A percentile compares a stretch with the other conserved stretches of the same genome.
Conservation (phyloP, 2,888 invertebrate species). For the Galeopsomyia nigrocyanea region DNA sequence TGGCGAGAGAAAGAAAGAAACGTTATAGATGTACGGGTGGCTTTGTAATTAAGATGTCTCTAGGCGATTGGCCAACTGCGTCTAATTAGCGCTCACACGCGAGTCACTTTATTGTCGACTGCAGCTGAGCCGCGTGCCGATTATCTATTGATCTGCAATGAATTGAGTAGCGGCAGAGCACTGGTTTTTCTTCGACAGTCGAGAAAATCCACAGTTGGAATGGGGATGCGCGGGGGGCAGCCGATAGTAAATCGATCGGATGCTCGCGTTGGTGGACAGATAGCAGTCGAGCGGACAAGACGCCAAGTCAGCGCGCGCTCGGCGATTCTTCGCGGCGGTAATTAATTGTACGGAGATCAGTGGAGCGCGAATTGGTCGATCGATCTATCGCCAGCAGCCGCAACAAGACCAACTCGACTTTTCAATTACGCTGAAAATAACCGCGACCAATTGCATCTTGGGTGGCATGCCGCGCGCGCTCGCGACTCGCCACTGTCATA, state of each 20-base stretch:
- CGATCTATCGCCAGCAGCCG: conserved; percentile 13
- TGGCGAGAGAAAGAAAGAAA: no score
- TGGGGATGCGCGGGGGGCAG: no score
- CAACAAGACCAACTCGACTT: conserved; percentile 25
- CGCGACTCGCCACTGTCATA: not conserved
- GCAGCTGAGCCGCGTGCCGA: no score
- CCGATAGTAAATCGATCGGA: no score
- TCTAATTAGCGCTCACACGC: no score
- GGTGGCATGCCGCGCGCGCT: conserved; percentile 29
- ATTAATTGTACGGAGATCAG: conserved; percentile 25
- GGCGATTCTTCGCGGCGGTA: conserved; percentile 10
- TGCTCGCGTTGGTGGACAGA: no score
- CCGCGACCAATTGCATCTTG: conserved; percentile 39
- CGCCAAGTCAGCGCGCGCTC: not conserved
- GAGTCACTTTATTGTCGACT: no score
- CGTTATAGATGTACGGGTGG: not conserved
- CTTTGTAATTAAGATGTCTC: conserved; percentile 37
- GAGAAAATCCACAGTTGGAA: no score
- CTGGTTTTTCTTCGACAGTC: no score
- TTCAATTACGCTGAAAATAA: conserved; percentile 44
- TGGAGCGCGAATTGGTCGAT: conserved; percentile 32
- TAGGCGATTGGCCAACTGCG: not conserved
- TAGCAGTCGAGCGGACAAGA: no score
- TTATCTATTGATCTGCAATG: no score
- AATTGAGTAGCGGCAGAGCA: no score